Percentiles rank a stretch among this genome's conserved stretches.
These are phyloP conservation scores for Misgurnus anguillicaudatus DNA, from an alignment of 2,113 vertebrate genomes.

Conservation along the genomic window DNA sequence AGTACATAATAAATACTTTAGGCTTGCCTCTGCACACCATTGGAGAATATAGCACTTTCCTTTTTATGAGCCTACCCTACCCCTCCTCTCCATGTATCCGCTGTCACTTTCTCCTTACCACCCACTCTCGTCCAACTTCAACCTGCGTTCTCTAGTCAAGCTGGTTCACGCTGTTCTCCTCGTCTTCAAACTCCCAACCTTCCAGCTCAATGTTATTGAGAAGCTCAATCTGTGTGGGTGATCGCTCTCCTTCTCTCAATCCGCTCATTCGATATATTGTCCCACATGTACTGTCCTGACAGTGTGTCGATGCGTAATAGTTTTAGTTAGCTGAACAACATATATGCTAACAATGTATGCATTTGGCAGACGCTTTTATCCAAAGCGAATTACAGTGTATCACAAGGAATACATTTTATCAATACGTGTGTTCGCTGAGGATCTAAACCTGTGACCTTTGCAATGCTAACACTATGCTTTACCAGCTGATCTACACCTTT, in stretches of 20 bases:
- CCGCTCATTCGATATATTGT: background rate
- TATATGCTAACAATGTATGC: too few relatives aligned
- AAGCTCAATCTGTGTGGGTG: conserved; percentile 16
- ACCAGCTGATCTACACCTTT: too few relatives aligned
- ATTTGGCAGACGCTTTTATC: too few relatives aligned
- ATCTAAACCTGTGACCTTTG: too few relatives aligned
- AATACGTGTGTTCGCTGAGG: too few relatives aligned
- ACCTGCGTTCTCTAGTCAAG: background rate
- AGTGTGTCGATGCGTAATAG: background rate
- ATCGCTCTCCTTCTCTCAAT: background rate
- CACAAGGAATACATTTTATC: too few relatives aligned
- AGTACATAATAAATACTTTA: background rate
- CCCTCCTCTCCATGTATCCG: background rate
- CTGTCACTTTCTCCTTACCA: background rate
- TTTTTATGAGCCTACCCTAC: conserved; percentile 16
- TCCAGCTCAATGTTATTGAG: conserved; percentile 10
- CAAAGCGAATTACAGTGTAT: too few relatives aligned
- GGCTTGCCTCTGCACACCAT: background rate
- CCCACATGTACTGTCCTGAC: background rate
- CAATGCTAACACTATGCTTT: too few relatives aligned
- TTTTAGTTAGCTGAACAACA: too few relatives aligned
- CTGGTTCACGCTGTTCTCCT: conserved; percentile 28
- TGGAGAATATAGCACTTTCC: background rate
- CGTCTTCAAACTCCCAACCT: background rate
- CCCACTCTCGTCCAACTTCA: conserved; percentile 15